phyloP scores from a whole-genome alignment of 2,888 invertebrate species.

The Himalopsyche kuldschensis region DNA sequence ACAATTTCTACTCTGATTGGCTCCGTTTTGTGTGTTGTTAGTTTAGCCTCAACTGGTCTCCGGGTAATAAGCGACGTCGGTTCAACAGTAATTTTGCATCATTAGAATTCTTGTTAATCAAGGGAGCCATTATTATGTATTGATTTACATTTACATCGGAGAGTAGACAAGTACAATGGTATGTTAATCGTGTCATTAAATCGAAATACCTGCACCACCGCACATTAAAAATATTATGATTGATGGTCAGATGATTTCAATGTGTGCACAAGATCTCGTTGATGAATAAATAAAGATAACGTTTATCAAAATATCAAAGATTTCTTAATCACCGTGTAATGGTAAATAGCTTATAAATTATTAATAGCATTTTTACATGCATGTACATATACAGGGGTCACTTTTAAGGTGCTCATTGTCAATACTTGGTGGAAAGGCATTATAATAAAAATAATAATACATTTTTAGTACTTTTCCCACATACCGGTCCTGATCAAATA shows the following conservation, averaged over 20 bases:
- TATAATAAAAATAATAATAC: too few relatives aligned
- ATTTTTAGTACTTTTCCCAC: too few relatives aligned
- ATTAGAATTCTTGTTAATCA: slow-evolving; percentile 1
- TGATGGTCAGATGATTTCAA: background rate
- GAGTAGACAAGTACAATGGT: background rate
- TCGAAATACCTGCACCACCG: background rate
- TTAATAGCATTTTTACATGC: too few relatives aligned
- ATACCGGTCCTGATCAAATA: too few relatives aligned
- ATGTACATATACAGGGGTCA: too few relatives aligned
- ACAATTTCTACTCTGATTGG: background rate
- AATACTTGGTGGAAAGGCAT: too few relatives aligned
- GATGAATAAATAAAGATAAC: background rate
- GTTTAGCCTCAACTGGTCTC: background rate
- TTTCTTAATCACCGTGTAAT: background rate
- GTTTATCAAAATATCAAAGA: background rate
- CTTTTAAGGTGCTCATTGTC: too few relatives aligned
- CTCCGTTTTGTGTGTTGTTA: background rate
- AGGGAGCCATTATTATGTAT: background rate
- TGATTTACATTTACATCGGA: background rate
- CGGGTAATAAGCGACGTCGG: background rate
- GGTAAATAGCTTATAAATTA: too few relatives aligned
- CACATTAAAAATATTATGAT: background rate
- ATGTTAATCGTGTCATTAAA: background rate
- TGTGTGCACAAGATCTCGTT: background rate
- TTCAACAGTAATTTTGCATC: background rate